Conservation (phyloP, 2,113 vertebrate genomes). For the Cyphomyrus plagiostoma region DNA sequence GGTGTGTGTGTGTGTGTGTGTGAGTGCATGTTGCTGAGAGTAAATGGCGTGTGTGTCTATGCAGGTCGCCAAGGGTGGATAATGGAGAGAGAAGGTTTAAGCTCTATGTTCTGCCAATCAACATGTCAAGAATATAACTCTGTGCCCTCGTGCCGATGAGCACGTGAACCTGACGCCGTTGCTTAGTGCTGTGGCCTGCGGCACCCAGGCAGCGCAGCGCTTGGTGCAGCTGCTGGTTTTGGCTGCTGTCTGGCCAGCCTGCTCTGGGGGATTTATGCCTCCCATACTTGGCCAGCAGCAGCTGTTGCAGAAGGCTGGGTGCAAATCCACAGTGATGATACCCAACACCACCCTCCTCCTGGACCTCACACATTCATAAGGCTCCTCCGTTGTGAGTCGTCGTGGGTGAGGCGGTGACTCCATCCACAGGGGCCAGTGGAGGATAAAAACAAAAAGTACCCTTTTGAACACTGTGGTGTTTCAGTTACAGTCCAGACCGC, state of each 20-base stretch:
- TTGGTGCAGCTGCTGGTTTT: neutral
- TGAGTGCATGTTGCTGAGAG: neutral
- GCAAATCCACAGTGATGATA: conserved; percentile 37
- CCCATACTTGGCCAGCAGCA: conserved; percentile 40
- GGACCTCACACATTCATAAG: conserved; percentile 41
- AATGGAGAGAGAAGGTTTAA: neutral
- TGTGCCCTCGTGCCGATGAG: neutral
- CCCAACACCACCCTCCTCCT: conserved; percentile 9
- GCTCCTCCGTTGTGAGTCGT: neutral
- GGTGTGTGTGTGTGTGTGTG: conserved; percentile 9
- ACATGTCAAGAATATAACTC: conserved; percentile 6
- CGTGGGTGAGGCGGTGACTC: neutral
- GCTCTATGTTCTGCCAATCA: neutral
- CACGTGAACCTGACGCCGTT: neutral
- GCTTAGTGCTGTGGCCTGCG: neutral
- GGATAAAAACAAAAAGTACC: neutral
- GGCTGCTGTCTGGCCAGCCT: neutral
- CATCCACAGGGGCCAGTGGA: neutral
- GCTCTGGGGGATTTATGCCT: conserved; percentile 18
- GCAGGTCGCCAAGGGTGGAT: neutral
- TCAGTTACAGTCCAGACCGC: neutral
- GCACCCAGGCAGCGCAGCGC: neutral
- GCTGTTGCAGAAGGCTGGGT: conserved; percentile 28
- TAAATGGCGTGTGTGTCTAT: neutral
- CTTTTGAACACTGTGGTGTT: neutral